Evolutionary conservation across 2,113 vertebrate genomes (phyloP).

Genomic region (Pterophyllum scalare): DNA sequence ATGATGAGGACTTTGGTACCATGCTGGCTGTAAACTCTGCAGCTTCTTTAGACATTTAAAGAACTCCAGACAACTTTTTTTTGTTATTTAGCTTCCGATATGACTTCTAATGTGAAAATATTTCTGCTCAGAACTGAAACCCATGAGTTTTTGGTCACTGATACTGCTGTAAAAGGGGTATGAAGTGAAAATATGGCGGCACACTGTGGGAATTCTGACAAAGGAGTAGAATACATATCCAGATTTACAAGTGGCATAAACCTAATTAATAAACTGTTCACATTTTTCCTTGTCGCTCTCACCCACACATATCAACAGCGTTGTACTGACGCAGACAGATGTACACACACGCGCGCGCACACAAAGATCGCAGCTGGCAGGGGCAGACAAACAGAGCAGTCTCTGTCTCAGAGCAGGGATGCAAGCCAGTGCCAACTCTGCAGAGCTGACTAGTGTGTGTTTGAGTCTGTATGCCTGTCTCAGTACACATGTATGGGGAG

Average conservation of each 20-base stretch:
- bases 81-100: not conserved
- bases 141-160: not conserved
- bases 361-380: constrained; percentile 68
- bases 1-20: not conserved
- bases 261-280: constrained; percentile 34
- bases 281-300: constrained; percentile 27
- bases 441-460: constrained; percentile 60
- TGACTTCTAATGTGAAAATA: not conserved
- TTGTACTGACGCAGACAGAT: constrained; percentile 24
- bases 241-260: not conserved
- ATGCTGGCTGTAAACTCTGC: not conserved
- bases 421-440: constrained; percentile 49
- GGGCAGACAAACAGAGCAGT: constrained; percentile 67
- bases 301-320: constrained; percentile 27
- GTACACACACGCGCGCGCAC: constrained; percentile 24
- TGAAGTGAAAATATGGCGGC: not conserved
- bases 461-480: constrained; percentile 39
- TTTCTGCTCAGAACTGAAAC: not conserved
- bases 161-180: not conserved
- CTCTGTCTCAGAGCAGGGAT: constrained; percentile 62
- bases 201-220: not conserved
- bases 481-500: not conserved
- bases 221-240: not conserved
- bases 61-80: not conserved
- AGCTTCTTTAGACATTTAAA: not conserved